Percentiles rank a stretch among this genome's conserved stretches.
phyloP scores from a whole-genome alignment of 2,888 invertebrate genomes.

The Epistrophe eligans region DNA sequence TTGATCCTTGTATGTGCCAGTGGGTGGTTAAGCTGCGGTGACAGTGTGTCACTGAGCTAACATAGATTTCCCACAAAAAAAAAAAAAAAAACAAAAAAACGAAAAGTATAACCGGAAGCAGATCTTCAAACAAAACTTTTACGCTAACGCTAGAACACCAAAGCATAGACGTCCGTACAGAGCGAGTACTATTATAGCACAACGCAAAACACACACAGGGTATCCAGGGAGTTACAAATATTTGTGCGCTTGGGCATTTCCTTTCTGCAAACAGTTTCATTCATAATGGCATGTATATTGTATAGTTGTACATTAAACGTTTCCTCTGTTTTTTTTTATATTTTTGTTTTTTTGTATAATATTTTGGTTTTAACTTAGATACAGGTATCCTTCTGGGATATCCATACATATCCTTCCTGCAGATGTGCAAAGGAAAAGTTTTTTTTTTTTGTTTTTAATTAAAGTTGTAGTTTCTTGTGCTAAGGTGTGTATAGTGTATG shows the following conservation, averaged over 20 bases:
- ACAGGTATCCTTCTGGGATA: constrained; percentile 24
- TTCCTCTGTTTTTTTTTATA: constrained; percentile 6
- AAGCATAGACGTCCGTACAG: background rate
- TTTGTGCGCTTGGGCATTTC: constrained; percentile 33
- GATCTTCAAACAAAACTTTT: constrained; percentile 47
- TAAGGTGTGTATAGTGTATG: background rate
- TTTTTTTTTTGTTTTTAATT: background rate
- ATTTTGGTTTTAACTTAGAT: constrained; percentile 17
- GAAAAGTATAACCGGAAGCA: constrained; percentile 46
- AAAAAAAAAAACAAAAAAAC: constrained; percentile 6
- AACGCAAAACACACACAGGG: no score
- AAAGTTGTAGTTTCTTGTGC: constrained; percentile 15
- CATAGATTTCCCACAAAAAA: constrained; percentile 22
- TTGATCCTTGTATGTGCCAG: constrained; percentile 15
- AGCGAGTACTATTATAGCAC: no score
- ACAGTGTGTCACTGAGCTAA: constrained; percentile 44
- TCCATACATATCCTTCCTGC: constrained; percentile 19
- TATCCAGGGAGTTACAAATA: constrained; percentile 14
- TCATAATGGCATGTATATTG: constrained; percentile 37
- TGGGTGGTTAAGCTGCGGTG: constrained; percentile 46
- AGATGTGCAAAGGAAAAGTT: constrained; percentile 14
- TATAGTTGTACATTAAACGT: constrained; percentile 27
- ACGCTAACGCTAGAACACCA: background rate
- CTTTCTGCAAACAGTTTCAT: constrained; percentile 27
- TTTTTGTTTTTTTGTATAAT: background rate